Base-by-base conservation (phyloP, 2,888 invertebrate species). In the Sclerodermus sp. region DNA sequence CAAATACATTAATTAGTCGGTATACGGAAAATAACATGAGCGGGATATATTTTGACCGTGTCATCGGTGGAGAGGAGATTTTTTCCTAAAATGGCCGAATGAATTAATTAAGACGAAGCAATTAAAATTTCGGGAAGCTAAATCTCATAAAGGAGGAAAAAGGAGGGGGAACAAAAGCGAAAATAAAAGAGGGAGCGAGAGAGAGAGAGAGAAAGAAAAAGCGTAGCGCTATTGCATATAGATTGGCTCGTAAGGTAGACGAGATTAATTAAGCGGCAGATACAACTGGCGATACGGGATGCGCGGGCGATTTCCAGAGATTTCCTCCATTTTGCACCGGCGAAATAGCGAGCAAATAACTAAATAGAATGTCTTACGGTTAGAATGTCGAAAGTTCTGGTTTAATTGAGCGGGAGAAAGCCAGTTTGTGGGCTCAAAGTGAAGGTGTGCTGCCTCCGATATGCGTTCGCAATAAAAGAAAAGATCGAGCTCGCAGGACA, bases 391-490 rank as follows among this genome's bases (percentile, higher is more conserved):
- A 64, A 63, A 63, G 62, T 53, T 34, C 42, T 32, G 44, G 53
- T 18, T 63, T 63, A 63, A 63, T 63, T 60, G 62, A 62, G 32
- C 60, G 55, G 36, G 62, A 60, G 62, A 63, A 63, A 63, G 62
- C 60, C 53, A 58, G 52, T 55, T 45, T 50, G 56, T 48, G 49
- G 60, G 45, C 60, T 45, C 45, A 42, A 49, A 58, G 64, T 58
- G 62, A 64, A 60, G 56, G 64, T 60, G 57, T 8, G n/a, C 54
- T 49, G 46, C 14, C 47, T 42, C 31, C 53, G 60, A 60, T 58
- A 58, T 50, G 63, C 54, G 55, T 55, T 12, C 8, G 42, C 48
- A 56, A 63, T 56, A 60, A 62, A 62, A 62, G 56, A 55, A 63
- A 58, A 60, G 55, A 52, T 58, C 44, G 51, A 52, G 51, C 51